Base-by-base conservation (phyloP, 2,113 vertebrate genomes). In the Archocentrus centrarchus region DNA sequence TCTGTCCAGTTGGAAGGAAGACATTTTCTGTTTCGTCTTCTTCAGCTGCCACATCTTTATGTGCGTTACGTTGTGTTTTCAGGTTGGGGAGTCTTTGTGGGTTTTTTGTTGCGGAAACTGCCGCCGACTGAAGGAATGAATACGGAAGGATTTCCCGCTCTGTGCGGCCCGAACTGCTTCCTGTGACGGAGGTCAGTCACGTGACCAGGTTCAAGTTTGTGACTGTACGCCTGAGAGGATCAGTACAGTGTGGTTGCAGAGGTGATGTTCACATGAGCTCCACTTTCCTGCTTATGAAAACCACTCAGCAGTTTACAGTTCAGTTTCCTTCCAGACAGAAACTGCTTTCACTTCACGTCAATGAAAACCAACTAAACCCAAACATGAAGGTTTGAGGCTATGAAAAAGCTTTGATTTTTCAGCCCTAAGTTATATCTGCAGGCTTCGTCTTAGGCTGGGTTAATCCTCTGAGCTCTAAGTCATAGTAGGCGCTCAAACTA, bases 51-150 rank as follows among this genome's bases (percentile, higher is more conserved):
- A 63, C 77, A 30, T 60, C 58, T 10, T 70, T 20, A 3, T n/a
- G 80, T 27, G 55, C 30, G 63, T 61, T 17, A 82, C n/a, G 75
- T 78, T 70, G 58, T 35, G 80, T 59, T 53, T 47, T 53, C 1
- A 3, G 59, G 60, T 30, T 5, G 14, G 30, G 61, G 68, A 27
- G 57, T 39, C 50, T 53, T 30, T 27, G 22, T 8, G 58, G 39
- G 60, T 61, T 85, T 70, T 35, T 70, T 37, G 77, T 70, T 75
- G 64, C 66, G 55, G 86, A 87, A 77, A 9, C 88, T 84, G 76
- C 73, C 64, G 80, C 73, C 64, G 80, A 75, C 75, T 24, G 37
- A 57, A 73, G 3, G 32, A 41, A 73, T 0, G 27, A 44, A 14
- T 17, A 41, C 55, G 32, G 32, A 75, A 3, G 3, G 77, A 62